Evolutionary conservation across 2,797 vertebrate species (phyloP), one percentile per base, ranked within the genome.

Genomic region (Spatula clypeata): DNA sequence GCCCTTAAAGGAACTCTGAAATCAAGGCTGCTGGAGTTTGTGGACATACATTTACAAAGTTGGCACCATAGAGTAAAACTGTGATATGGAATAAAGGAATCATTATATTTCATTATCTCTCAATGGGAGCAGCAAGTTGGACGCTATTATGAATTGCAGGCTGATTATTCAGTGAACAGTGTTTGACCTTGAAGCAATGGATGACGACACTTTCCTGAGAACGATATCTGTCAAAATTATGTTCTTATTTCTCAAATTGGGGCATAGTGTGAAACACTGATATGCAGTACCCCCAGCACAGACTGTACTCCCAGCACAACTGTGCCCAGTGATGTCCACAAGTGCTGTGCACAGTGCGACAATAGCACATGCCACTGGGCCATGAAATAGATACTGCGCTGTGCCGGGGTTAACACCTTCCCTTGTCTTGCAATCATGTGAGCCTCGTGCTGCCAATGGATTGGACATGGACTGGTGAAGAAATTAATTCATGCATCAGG

Each of bases 391-490:
- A 11, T 14, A 4, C 66, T 21, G 82, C 2, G 1, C 5, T 55
- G 45, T 2, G 4, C 42, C 42, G 26, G 14, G 24, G 4, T 14
- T 23, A 29, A 31, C 8, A 26, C 18, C 0, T 10, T 54, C 29
- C 29, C n/a, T 42, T 2, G 0, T 31, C 38, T 51, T 64, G 38
- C 21, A 4, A 0, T 0, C 0, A 0, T 45, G n/a, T 0, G 0
- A 23, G 42, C 32, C 38, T 66, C 3, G 0, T 0, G 0, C 23
- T 5, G 0, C 20, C 4, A 72, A 6, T 11, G 66, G 45, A 8
- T n/a, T 61, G 58, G 7, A 20, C 0, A 2, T n/a, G 34, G 11
- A 2, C 19, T 1, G 3, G 44, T 26, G 44, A 73, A 90, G 76
- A 70, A 72, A 88, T 80, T 23, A 45, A 57, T 71, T 67, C 8